Conservation (phyloP, 2,797 vertebrate species). For the Parauchenoglanis punctatus region DNA sequence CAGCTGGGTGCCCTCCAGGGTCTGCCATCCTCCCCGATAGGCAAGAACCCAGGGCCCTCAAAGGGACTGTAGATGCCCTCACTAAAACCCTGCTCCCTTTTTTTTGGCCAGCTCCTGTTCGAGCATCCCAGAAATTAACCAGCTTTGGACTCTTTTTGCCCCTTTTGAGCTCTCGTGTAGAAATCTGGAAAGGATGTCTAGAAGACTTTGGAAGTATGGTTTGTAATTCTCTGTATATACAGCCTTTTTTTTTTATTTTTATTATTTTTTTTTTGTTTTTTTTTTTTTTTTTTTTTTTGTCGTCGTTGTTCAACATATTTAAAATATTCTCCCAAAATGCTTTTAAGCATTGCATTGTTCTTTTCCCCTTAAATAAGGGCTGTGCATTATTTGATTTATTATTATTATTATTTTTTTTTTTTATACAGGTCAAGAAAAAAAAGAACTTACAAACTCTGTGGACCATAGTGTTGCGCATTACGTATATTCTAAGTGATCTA, state of each 20-base stretch:
- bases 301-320: constrained; percentile 69
- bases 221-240: constrained; percentile 82
- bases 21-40: constrained; percentile 78
- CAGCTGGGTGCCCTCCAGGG: constrained; percentile 84
- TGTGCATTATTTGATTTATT: constrained; percentile 72
- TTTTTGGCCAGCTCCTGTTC: constrained; percentile 17
- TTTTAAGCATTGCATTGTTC: constrained; percentile 71
- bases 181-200: constrained; percentile 48
- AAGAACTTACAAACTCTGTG: constrained; percentile 67
- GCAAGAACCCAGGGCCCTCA: constrained; percentile 93
- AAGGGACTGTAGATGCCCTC: constrained; percentile 82
- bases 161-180: constrained; percentile 46
- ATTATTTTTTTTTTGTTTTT: no score
- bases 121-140: constrained; percentile 6
- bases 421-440: constrained; percentile 73
- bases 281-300: no score
- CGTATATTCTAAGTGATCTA: constrained; percentile 62
- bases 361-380: constrained; percentile 73
- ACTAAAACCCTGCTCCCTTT: not conserved
- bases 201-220: constrained; percentile 63
- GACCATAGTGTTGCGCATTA: constrained; percentile 74
- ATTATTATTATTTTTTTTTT: constrained; percentile 55
- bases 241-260: constrained; percentile 78
- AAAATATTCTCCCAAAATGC: constrained; percentile 71
- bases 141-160: constrained; percentile 21